Percentiles rank a stretch among this genome's conserved stretches.
These are phyloP conservation scores for Sturnus vulgaris DNA, from an alignment of 2,113 vertebrate genomes.

Conservation along the genomic window DNA sequence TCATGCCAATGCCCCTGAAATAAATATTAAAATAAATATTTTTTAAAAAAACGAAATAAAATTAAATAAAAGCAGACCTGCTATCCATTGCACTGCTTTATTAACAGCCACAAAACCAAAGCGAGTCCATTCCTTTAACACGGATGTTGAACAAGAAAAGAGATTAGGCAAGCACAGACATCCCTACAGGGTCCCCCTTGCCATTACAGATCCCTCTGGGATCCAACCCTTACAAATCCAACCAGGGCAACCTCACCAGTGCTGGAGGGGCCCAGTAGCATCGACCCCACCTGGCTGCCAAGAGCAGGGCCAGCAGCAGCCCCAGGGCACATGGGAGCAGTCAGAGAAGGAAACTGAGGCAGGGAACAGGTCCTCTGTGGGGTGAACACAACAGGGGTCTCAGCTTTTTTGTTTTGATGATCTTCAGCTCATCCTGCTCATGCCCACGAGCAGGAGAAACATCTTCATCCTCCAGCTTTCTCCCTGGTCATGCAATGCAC, in stretches of 20 bases:
- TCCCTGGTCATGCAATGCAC: neutral
- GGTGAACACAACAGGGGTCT: neutral
- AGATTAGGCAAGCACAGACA: neutral
- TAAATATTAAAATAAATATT: neutral
- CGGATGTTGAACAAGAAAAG: neutral
- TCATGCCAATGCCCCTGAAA: accelerated
- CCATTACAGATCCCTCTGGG: neutral
- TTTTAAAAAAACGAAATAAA: too few relatives aligned
- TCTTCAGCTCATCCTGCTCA: neutral
- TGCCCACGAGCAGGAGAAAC: neutral
- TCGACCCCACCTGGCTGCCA: neutral
- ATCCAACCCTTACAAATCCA: neutral
- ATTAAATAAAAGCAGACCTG: neutral
- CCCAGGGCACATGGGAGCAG: neutral
- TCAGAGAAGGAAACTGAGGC: neutral
- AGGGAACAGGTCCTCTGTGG: neutral
- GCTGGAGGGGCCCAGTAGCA: accelerated
- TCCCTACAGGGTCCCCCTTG: accelerated
- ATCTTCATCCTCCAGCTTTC: neutral
- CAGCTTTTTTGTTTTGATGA: neutral
- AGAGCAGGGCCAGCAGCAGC: neutral
- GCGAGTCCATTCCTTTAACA: neutral
- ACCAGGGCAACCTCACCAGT: neutral
- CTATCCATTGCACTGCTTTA: neutral
- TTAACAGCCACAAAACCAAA: neutral